A percentile compares a stretch with the other conserved stretches of the same genome.
Conservation (phyloP, 2,888 invertebrate species). For the Trilocha varians region DNA sequence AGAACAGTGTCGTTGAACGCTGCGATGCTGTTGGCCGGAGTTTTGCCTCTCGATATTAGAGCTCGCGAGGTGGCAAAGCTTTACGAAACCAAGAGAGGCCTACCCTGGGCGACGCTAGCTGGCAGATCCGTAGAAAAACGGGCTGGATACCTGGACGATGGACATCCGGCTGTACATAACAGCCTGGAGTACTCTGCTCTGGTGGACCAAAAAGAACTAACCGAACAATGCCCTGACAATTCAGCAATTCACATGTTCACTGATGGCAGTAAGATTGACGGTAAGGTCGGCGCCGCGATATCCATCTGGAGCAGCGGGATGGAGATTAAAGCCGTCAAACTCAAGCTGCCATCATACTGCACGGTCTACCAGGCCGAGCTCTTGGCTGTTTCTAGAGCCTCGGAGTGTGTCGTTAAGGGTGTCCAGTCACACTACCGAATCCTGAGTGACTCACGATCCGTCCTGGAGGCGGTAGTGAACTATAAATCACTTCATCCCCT, state of each 20-base stretch:
- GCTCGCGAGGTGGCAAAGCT: slow-evolving; percentile 17
- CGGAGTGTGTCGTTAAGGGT: too few relatives aligned
- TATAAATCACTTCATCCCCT: too few relatives aligned
- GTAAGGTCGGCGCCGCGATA: neutral
- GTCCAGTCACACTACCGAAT: too few relatives aligned
- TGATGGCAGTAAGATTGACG: slow-evolving; percentile 9
- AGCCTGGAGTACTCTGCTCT: slow-evolving; percentile 1
- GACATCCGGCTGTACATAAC: slow-evolving; percentile 11
- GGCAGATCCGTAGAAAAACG: slow-evolving; percentile 12
- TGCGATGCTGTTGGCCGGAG: slow-evolving; percentile 11
- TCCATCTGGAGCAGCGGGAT: slow-evolving; percentile 5
- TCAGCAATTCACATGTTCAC: slow-evolving; percentile 7
- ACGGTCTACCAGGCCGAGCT: slow-evolving; percentile 1
- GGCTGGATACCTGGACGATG: slow-evolving; percentile 12
- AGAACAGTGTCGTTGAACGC: slow-evolving; percentile 12
- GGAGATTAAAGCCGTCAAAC: slow-evolving; percentile 13
- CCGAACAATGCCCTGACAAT: neutral
- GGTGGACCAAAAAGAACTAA: neutral
- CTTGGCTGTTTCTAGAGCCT: neutral
- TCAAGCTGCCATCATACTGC: slow-evolving; percentile 1
- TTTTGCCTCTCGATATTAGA: too few relatives aligned
- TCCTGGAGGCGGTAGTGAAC: too few relatives aligned
- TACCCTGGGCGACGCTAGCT: slow-evolving; percentile 16
- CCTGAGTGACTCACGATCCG: too few relatives aligned
- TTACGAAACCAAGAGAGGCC: slow-evolving; percentile 15